Conservation (phyloP, 2,113 vertebrate genomes). For the Nansenia antarctica region DNA sequence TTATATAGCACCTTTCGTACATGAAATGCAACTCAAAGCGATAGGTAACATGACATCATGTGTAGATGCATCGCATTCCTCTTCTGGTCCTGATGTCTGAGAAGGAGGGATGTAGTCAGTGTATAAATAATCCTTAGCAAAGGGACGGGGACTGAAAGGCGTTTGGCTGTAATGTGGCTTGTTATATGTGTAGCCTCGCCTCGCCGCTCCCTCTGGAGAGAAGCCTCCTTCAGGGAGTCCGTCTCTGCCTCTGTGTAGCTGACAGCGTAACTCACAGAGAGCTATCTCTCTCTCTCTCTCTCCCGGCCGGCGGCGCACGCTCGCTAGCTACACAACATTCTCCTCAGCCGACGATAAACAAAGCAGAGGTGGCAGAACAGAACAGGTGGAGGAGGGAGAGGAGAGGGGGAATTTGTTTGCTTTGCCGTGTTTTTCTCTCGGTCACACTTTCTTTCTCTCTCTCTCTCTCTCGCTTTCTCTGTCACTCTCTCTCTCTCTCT, state of each 20-base stretch:
- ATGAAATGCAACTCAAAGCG: no score
- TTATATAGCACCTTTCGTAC: no score
- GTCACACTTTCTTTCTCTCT: neutral
- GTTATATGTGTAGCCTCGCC: neutral
- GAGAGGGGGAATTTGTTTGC: neutral
- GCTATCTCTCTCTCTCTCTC: neutral
- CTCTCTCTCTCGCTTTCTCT: slow-evolving; percentile 1
- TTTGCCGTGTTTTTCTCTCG: neutral
- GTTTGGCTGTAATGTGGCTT: neutral
- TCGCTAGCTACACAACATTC: neutral
- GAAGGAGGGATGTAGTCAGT: no score
- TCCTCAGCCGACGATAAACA: neutral
- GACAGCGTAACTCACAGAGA: neutral
- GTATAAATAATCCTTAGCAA: no score
- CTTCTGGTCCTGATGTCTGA: no score
- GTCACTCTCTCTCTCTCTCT: neutral
- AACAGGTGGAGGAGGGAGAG: neutral
- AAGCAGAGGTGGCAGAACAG: neutral
- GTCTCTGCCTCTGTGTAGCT: neutral
- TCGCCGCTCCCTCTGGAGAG: neutral
- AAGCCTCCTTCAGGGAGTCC: neutral
- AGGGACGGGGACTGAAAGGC: no score
- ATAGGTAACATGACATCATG: no score
- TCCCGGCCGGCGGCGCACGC: neutral
- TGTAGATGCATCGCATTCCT: no score